These are phyloP conservation scores for Pampus argenteus DNA, from an alignment of 2,797 vertebrate species.

Conservation along the genomic window DNA sequence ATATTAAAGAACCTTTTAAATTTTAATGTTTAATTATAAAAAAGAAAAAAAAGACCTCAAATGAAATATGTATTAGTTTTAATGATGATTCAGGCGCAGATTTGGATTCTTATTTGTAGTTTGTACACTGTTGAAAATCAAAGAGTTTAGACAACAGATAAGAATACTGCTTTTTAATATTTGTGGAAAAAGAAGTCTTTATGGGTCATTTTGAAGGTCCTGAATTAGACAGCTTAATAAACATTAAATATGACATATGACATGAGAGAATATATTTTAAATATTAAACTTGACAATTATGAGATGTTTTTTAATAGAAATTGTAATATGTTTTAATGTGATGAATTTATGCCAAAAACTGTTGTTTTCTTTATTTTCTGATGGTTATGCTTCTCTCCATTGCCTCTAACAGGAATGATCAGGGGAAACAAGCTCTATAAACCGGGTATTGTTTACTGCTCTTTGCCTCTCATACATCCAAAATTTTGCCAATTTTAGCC, in stretches of 20 bases:
- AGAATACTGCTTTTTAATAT: conserved; percentile 5
- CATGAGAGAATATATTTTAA: no score
- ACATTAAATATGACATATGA: neutral
- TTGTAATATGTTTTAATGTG: neutral
- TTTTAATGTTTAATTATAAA: conserved; percentile 86
- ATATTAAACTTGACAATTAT: conserved; percentile 45
- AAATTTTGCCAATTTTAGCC: no score
- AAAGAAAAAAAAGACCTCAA: conserved; percentile 68
- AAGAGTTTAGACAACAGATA: conserved; percentile 10
- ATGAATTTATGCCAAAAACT: neutral
- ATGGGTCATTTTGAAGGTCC: no score
- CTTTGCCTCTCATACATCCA: conserved; percentile 52
- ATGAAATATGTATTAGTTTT: conserved; percentile 80
- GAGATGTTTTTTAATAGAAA: neutral
- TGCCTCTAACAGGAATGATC: conserved; percentile 22
- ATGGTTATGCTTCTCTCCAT: conserved; percentile 25
- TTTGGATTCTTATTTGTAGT: conserved; percentile 58
- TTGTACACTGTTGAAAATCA: conserved; percentile 55
- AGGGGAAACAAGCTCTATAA: conserved; percentile 11
- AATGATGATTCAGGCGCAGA: conserved; percentile 74
- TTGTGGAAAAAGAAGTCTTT: neutral
- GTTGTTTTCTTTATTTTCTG: neutral
- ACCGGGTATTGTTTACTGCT: conserved; percentile 32
- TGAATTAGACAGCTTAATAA: neutral
- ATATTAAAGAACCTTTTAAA: conserved; percentile 80